Evolutionary conservation across 2,113 vertebrate species (phyloP).

Genomic region (Leptosomus discolor): DNA sequence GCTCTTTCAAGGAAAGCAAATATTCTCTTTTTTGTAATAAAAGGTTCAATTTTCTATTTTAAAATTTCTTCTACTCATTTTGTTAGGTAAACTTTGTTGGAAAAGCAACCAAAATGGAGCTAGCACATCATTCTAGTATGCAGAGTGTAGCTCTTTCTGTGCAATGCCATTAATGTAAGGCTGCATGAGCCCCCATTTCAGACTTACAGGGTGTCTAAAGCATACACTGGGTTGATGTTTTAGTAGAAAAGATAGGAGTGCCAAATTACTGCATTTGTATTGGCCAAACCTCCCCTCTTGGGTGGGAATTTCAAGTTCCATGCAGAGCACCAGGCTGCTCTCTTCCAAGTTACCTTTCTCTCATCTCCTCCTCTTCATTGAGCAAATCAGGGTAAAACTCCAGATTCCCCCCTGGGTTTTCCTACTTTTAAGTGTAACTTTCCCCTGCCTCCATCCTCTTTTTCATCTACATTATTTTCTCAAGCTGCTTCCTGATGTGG

Average conservation of each 20-base stretch:
- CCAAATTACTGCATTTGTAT: not conserved
- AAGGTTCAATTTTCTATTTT: not conserved
- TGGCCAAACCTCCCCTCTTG: not conserved
- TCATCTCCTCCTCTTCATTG: not conserved
- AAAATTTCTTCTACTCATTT: not conserved
- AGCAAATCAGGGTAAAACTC: not conserved
- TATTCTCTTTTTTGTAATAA: not conserved
- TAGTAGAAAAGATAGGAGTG: rapidly evolving
- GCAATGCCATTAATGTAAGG: not conserved
- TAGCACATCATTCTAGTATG: not conserved
- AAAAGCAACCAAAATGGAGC: not conserved
- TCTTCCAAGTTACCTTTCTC: not conserved
- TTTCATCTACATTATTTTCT: not conserved
- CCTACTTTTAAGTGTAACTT: not conserved
- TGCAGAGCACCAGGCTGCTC: not conserved
- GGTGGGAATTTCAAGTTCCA: not conserved
- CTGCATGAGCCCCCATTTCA: not conserved
- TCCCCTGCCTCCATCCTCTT: rapidly evolving
- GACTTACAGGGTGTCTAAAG: not conserved
- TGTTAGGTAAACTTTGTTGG: not conserved
- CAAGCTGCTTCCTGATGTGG: not conserved
- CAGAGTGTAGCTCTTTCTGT: not conserved
- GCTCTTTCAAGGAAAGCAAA: not conserved
- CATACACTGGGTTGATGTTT: not conserved
- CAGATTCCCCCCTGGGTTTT: rapidly evolving